Evolutionary conservation across 2,797 vertebrate genomes (phyloP), one percentile per base, ranked within the genome.

Genomic region (Chrysolophus pictus): DNA sequence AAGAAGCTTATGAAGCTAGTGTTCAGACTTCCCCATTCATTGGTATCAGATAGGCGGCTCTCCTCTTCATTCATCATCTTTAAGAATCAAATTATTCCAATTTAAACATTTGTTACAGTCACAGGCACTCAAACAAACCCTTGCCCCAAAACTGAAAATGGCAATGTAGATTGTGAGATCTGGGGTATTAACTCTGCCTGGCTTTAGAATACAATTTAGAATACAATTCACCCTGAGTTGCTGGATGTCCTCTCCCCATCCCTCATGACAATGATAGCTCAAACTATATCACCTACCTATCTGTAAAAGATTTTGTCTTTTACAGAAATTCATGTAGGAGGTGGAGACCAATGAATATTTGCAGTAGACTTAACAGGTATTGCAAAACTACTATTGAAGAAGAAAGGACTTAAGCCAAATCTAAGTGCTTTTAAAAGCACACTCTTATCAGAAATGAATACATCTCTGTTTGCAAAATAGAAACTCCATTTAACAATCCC

Each of bases 401-500:
- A 71, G 19, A 74, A 89, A 60, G 15, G 42, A 59, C 11, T 68
- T 69, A 67, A 41, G 35, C 6, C 14, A 73, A 78, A 63, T 53
- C 21, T 64, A 82, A 87, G 23, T 28, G 10, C 29, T 74, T 67
- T 85, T 59, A 65, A 85, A 88, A 60, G 10, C 23, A 35, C 1
- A 0, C 7, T 11, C 17, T 31, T 68, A 14, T 26, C 67, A 84
- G 68, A 73, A 56, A 64, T 26, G 1, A 73, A 78, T 18, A 51
- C 1, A 0, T 31, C 33, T 51, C 17, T 71, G 62, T 26, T 69
- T 71, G 21, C 15, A 79, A 90, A 85, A 84, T 4, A 44, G 65
- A 92, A 90, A 76, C 1, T 63, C 33, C 31, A 28, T 86, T 89
- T 76, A 82, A 91, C 15, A 58, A 59, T 49, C 16, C 35, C 35